Percentiles rank a stretch among this genome's conserved stretches.
These are phyloP conservation scores for Vultur gryphus DNA, from an alignment of 2,797 vertebrate species.

Conservation along the genomic window DNA sequence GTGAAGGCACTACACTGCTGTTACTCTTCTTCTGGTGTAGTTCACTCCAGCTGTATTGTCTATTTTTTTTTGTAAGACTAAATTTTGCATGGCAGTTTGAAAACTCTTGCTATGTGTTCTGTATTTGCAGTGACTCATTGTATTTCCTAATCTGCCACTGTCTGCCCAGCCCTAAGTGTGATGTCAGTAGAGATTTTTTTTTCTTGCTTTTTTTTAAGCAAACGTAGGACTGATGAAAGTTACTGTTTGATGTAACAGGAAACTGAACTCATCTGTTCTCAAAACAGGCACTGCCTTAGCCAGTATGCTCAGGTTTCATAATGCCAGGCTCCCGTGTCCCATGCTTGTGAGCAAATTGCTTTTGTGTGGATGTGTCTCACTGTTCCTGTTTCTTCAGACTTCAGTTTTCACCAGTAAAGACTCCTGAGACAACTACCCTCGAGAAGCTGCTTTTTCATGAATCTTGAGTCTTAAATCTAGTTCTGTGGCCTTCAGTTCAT, in stretches of 20 bases:
- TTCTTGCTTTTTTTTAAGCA: not conserved
- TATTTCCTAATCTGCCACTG: slow-evolving; percentile 42
- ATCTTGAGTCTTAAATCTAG: not conserved
- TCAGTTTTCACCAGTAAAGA: not conserved
- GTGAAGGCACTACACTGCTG: rapidly evolving
- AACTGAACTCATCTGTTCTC: slow-evolving; percentile 50
- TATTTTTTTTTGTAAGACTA: not conserved
- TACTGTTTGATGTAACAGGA: slow-evolving; percentile 56
- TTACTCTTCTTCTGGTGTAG: not conserved
- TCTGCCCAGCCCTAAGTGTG: slow-evolving; percentile 30
- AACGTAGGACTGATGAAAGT: slow-evolving; percentile 23
- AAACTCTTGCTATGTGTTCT: not conserved
- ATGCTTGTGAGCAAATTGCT: not conserved
- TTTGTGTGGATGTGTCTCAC: not conserved
- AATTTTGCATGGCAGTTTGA: not conserved
- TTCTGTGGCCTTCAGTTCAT: not conserved
- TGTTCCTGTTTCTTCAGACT: not conserved
- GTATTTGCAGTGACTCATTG: slow-evolving; percentile 36
- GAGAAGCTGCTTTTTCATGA: not conserved
- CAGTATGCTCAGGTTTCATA: not conserved
- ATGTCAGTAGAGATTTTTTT: slow-evolving; percentile 39
- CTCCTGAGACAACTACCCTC: not conserved
- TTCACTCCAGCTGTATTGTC: not conserved
- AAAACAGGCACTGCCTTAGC: not conserved
- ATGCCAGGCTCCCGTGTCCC: not conserved